Base-by-base conservation (phyloP, 2,888 invertebrate genomes). In the Sesamia inferens region DNA sequence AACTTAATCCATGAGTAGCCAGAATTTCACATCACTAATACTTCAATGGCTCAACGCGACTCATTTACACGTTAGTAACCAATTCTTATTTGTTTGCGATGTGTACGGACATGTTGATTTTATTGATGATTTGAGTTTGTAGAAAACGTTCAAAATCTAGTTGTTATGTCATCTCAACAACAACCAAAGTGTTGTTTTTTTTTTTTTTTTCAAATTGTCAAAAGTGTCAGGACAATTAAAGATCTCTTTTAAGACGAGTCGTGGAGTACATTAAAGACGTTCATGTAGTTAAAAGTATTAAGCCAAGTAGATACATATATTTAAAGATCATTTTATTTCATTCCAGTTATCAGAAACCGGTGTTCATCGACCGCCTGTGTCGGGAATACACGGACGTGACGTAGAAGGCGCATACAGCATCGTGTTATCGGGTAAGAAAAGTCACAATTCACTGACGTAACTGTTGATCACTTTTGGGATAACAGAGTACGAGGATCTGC, bases 341-440 rank as follows among this genome's bases (percentile, higher is more conserved):
- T 85, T 81, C 0, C 85, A 97, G 97, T 97, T 97, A 5, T 98
- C 98, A 1, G 98, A 98, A 93, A 97, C 97, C 0, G 98, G 98
- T 11, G 97, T 98, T 0, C 98, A 99, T 88, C 95, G 98, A 62
- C 98, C 98, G 0, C 97, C 97, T 55, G 98, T 98, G 31, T 98
- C 98, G 4, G 98, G 98, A 0, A 98, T 99, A 78, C 98, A 98
- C 87, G 98, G 98, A 0, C 96, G 98, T 19, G 98, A 97, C 86
- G 96, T 96, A 0, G 97, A 98, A 59, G 98, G 98, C 24, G 98
- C 98, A 0, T 98, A 97, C 92, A 98, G 98, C 82, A 97, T 98
- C 68, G 98, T 98, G 0, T 92, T 98, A 14, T 97, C 97, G 54
- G 96, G 96, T 95, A 71, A 76, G 85, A 83, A 54, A n/a, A 14